Conservation (phyloP, 2,797 vertebrate genomes). For the Bovichtus diacanthus region DNA sequence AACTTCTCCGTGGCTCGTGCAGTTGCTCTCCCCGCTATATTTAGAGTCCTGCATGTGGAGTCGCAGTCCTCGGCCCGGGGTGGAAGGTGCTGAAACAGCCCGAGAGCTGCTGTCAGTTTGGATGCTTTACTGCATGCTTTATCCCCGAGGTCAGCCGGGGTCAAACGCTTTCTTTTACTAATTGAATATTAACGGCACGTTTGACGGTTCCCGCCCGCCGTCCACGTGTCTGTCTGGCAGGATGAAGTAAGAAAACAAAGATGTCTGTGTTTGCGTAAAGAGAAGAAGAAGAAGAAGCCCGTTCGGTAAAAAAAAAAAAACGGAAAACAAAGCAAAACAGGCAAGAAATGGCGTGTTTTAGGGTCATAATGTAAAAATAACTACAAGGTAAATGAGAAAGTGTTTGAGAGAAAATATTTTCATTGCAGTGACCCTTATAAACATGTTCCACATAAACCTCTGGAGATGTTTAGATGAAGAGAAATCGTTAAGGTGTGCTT, state of each 20-base stretch:
- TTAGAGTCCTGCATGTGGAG: background rate
- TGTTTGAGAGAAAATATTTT: background rate
- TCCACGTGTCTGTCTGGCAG: conserved; percentile 6
- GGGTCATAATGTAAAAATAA: background rate
- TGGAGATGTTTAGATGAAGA: background rate
- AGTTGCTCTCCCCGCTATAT: background rate
- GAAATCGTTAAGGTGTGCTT: no score
- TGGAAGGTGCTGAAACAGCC: conserved; percentile 13
- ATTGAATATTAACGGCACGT: conserved; percentile 59
- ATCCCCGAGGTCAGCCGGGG: conserved; percentile 47
- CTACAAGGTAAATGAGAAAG: background rate
- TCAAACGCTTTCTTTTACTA: conserved; percentile 38
- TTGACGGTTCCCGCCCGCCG: background rate
- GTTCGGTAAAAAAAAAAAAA: background rate
- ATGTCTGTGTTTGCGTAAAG: background rate
- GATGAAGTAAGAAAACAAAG: background rate
- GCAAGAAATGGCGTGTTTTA: background rate
- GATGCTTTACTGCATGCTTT: conserved; percentile 3
- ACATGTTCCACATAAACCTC: background rate
- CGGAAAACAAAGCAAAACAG: background rate
- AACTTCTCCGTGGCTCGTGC: background rate
- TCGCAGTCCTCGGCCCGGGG: background rate
- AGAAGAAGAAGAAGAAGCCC: background rate
- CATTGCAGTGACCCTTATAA: background rate
- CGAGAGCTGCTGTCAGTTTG: conserved; percentile 22